Base-by-base conservation (phyloP, 30 jellyfish, hydroid and myxozoan genomes). In the Cassiopea andromeda region DNA sequence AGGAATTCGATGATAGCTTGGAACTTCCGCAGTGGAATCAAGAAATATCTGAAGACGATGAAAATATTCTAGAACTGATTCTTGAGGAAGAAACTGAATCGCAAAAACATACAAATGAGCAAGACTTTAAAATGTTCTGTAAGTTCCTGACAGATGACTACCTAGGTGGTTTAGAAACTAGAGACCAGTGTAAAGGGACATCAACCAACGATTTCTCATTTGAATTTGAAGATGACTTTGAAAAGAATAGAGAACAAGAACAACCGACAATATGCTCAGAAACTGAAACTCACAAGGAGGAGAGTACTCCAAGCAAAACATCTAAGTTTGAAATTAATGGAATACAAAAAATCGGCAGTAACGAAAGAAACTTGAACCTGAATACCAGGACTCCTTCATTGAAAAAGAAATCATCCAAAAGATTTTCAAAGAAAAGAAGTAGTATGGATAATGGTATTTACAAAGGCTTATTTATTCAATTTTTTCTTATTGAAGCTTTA, bases 1-100 rank as follows among this genome's bases (percentile, higher is more conserved):
- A 72, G n/a, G 90, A 82, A 19, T 82, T 60, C 49, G 79, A 70
- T 71, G 66, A 60, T 47, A 12, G 19, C 1, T 18, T 82, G 1
- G 90, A 82, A 66, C 49, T 74, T 8, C 17, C 74, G 14, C 81
- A 82, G n/a, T 50, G 47, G 47, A 70, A 69, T 47, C 54, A 46
- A 61, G 44, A 27, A 12, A 38, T 18, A 70, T 9, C 50, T 5
- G 54, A 70, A 4, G 79, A 43, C 27, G 79, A 70, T 4, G 15
- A 12, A 19, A 5, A 70, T 17, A 15, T 70, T 4, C 17, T 70
- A 2, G 79, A 70, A 2, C 48, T 70, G 49, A 70, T 70, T 43
- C 79, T 70, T 18, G 58, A 17, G 19, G 79, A 70, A 70, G 79
- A 70, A n/a, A 43, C 7, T 54, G 14, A 70, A 12, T 6, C 57